These are phyloP conservation scores for Peromyscus eremicus DNA, from an alignment of 2,797 vertebrate species.

Conservation along the genomic window DNA sequence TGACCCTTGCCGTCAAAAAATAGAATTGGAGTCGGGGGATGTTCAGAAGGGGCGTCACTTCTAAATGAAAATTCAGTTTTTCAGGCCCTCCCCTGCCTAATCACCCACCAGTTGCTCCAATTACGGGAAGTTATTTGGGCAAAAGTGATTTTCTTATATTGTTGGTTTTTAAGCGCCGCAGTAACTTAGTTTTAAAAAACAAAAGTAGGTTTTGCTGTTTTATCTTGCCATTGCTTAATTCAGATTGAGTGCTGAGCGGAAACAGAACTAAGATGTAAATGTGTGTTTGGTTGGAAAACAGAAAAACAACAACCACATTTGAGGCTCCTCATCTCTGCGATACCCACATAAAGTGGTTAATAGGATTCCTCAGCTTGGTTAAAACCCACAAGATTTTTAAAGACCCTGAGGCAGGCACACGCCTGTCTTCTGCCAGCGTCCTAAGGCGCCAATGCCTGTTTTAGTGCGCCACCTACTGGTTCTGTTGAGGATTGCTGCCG, in stretches of 20 bases:
- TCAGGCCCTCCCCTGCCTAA: background rate
- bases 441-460: slow-evolving; percentile 53
- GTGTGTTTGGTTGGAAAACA: slow-evolving; percentile 56
- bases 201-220: background rate
- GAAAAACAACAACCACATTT: background rate
- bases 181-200: background rate
- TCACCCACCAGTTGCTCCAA: background rate
- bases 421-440: accelerated
- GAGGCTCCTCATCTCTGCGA: slow-evolving; percentile 32
- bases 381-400: slow-evolving; percentile 66
- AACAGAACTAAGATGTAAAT: slow-evolving; percentile 47
- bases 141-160: background rate
- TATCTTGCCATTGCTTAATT: slow-evolving; percentile 33
- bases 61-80: background rate
- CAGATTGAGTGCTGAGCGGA: background rate
- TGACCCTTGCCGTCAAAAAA: slow-evolving; percentile 16
- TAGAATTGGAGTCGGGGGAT: background rate
- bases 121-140: slow-evolving; percentile 37
- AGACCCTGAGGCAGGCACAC: background rate
- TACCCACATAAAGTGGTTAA: slow-evolving; percentile 47
- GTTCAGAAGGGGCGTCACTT: background rate
- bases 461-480: slow-evolving; percentile 74
- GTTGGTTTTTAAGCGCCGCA: slow-evolving; percentile 20
- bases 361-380: slow-evolving; percentile 63
- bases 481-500: background rate